Conservation (phyloP, 2,888 invertebrate species). For the Campoletis raptor region DNA sequence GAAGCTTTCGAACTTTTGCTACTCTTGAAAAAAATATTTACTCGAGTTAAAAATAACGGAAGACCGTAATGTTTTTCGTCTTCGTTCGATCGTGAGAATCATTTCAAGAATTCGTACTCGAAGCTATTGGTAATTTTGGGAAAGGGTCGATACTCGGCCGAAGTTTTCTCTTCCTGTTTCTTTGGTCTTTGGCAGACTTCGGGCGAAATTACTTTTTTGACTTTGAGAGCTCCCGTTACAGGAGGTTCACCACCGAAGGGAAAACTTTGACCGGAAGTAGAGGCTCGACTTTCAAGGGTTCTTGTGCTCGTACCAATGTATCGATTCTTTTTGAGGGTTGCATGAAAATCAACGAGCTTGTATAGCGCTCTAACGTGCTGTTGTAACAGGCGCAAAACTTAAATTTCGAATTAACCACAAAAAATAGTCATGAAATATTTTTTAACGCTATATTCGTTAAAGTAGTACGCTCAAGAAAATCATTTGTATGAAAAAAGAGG, state of each 20-base stretch:
- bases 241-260: constrained; percentile 29
- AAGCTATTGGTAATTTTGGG: constrained; percentile 4
- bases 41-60: background rate
- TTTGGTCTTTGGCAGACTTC: constrained; percentile 16
- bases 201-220: constrained; percentile 61
- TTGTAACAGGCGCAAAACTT: constrained; percentile 3
- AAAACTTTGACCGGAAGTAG: constrained; percentile 54
- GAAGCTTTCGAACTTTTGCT: background rate
- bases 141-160: background rate
- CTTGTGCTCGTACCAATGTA: constrained; percentile 41
- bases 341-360: constrained; percentile 55
- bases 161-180: constrained; percentile 13
- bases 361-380: constrained; percentile 26
- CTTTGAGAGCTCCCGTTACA: constrained; percentile 30
- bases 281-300: constrained; percentile 40
- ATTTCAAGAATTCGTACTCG: constrained; percentile 20
- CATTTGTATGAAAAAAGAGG: background rate
- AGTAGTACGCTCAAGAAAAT: background rate
- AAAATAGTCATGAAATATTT: background rate
- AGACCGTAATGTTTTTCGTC: background rate
- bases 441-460: background rate
- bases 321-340: constrained; percentile 44
- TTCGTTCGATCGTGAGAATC: constrained; percentile 16
- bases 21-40: background rate
- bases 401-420: background rate